phyloP scores from a whole-genome alignment of 2,113 vertebrate species.

The Pimephales promelas region DNA sequence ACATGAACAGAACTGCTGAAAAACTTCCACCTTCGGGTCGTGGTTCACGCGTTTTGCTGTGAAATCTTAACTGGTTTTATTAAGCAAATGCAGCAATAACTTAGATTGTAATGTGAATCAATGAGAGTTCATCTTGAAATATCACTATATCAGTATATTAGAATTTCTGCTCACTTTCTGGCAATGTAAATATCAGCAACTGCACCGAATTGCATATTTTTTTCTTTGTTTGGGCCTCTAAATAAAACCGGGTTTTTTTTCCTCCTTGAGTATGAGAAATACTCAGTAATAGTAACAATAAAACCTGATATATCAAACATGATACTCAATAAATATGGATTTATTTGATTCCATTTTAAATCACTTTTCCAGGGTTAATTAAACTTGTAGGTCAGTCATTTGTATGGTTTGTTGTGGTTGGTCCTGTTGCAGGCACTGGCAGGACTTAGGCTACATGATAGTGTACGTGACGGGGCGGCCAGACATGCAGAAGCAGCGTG shows the following conservation, averaged over 20 bases:
- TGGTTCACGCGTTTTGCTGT: background rate
- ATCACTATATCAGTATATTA: background rate
- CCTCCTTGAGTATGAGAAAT: background rate
- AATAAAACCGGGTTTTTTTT: background rate
- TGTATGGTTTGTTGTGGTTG: background rate
- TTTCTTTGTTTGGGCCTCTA: background rate
- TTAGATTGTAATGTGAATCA: too few species aligned
- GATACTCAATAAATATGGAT: background rate
- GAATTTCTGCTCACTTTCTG: background rate
- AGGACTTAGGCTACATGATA: conserved; percentile 97
- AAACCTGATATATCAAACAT: background rate
- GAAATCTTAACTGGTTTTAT: background rate
- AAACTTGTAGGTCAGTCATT: background rate
- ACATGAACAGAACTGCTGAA: background rate
- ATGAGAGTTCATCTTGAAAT: too few species aligned
- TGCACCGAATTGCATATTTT: background rate
- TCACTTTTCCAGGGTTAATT: background rate
- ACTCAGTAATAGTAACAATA: too few species aligned
- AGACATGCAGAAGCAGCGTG: conserved; percentile 99
- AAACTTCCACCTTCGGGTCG: background rate
- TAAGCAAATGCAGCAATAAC: background rate
- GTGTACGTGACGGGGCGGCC: conserved; percentile 96
- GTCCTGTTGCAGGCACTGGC: conserved; percentile 86
- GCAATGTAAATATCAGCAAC: background rate
- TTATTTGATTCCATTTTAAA: too few species aligned